These are phyloP conservation scores for Toxotes lorentzi DNA, from an alignment of 2,797 vertebrate species.

Conservation along the genomic window DNA sequence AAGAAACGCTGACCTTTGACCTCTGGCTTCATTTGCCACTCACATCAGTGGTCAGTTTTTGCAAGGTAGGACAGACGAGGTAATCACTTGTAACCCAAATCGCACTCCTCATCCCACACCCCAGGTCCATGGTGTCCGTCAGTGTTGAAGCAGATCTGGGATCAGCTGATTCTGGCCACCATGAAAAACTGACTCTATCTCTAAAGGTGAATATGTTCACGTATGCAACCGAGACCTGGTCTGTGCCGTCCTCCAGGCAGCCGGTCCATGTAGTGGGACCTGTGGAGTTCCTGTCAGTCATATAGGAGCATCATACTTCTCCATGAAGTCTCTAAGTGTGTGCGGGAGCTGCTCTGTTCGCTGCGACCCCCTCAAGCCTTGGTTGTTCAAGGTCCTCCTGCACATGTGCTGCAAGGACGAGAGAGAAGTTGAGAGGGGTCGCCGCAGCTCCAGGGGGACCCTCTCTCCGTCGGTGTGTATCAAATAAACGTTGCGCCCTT, in stretches of 20 bases:
- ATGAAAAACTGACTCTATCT: constrained; percentile 40
- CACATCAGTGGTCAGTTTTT: constrained; percentile 55
- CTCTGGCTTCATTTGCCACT: constrained; percentile 59
- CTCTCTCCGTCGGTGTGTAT: constrained; percentile 94
- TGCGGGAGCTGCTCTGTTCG: constrained; percentile 87
- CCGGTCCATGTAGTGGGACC: constrained; percentile 47
- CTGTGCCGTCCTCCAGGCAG: constrained; percentile 34
- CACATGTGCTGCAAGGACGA: constrained; percentile 96
- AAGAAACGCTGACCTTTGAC: constrained; percentile 64
- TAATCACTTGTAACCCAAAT: constrained; percentile 61
- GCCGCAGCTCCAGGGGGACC: constrained; percentile 92
- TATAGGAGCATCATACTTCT: constrained; percentile 96
- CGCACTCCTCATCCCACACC: constrained; percentile 43
- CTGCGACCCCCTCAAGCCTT: constrained; percentile 87
- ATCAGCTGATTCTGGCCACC: constrained; percentile 37
- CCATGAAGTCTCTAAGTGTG: constrained; percentile 93
- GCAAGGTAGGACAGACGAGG: constrained; percentile 56
- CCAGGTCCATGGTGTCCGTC: constrained; percentile 28
- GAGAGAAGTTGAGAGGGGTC: constrained; percentile 91
- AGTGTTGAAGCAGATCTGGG: constrained; percentile 40
- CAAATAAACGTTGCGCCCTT: constrained; percentile 89
- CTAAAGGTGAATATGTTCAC: constrained; percentile 19
- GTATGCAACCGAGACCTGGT: constrained; percentile 40
- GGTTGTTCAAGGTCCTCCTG: constrained; percentile 93
- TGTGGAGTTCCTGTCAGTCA: constrained; percentile 78